A percentile compares a stretch with the other conserved stretches of the same genome.
Conservation (phyloP, 2,888 invertebrate species). For the Sthenelais limicola region DNA sequence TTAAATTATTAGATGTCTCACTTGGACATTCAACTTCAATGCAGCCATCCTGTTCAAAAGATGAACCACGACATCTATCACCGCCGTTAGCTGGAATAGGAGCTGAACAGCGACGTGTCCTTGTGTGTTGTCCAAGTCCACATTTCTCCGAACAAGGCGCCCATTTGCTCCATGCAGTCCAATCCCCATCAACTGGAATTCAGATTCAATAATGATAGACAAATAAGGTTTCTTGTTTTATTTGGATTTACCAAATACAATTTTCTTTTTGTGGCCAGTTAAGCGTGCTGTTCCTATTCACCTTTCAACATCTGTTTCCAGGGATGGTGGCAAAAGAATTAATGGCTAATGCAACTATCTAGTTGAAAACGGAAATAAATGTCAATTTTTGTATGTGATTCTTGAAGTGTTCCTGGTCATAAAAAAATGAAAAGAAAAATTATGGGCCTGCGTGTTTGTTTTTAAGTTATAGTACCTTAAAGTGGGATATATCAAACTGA, state of each 20-base stretch:
- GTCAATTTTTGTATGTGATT: too few relatives aligned
- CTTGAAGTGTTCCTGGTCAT: too few relatives aligned
- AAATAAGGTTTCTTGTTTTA: not conserved
- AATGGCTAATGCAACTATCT: too few relatives aligned
- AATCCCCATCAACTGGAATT: slow-evolving; percentile 50
- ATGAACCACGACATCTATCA: slow-evolving; percentile 6
- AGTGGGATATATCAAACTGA: too few relatives aligned
- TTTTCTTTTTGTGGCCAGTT: too few relatives aligned
- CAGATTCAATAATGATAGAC: not conserved
- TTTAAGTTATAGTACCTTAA: too few relatives aligned
- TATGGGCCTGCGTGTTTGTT: too few relatives aligned
- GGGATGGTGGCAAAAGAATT: too few relatives aligned
- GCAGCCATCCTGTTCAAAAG: slow-evolving; percentile 14
- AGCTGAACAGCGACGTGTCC: slow-evolving; percentile 20
- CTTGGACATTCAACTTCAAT: slow-evolving; percentile 17
- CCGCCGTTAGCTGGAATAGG: slow-evolving; percentile 20
- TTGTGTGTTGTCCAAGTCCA: slow-evolving; percentile 28
- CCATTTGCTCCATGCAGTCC: slow-evolving; percentile 51
- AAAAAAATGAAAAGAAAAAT: too few relatives aligned
- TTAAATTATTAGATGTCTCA: not conserved
- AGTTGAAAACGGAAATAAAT: too few relatives aligned
- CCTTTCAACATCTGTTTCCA: too few relatives aligned
- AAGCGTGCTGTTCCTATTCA: too few relatives aligned
- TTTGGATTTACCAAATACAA: not conserved
- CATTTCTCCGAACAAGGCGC: slow-evolving; percentile 48